Evolutionary conservation across 2,888 invertebrate genomes (phyloP).

Genomic region (Pinctada fucata): DNA sequence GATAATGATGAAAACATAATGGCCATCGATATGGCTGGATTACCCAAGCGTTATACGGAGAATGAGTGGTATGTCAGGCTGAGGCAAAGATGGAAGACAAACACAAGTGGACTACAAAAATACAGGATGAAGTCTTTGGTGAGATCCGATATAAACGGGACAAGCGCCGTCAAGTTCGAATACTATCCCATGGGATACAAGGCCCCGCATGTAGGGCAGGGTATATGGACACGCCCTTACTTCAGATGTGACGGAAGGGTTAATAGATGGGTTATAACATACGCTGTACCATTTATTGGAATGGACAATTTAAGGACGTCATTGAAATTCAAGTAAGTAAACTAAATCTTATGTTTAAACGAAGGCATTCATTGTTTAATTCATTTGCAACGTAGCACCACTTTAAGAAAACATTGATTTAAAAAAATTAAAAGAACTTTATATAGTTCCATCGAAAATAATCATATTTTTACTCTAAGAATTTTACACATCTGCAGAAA

Average conservation of each 20-base stretch:
- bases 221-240: slow-evolving; percentile 94
- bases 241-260: slow-evolving; percentile 94
- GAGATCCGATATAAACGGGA: slow-evolving; percentile 78
- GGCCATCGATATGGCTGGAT: slow-evolving; percentile 58
- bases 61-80: slow-evolving; percentile 89
- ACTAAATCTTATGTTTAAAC: too few relatives aligned
- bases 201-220: slow-evolving; percentile 88
- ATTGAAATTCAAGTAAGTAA: slow-evolving; percentile 64
- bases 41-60: slow-evolving; percentile 84
- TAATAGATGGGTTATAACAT: slow-evolving; percentile 95
- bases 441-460: too few relatives aligned
- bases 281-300: slow-evolving; percentile 96
- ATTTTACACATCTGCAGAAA: too few relatives aligned
- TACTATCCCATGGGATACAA: slow-evolving; percentile 81
- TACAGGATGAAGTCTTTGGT: slow-evolving; percentile 88
- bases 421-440: too few relatives aligned
- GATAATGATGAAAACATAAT: slow-evolving; percentile 19
- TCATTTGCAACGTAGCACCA: too few relatives aligned
- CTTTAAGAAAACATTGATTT: too few relatives aligned
- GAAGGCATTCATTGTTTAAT: too few relatives aligned
- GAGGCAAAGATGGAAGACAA: slow-evolving; percentile 93
- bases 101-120: slow-evolving; percentile 86
- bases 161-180: slow-evolving; percentile 37
- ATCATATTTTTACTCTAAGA: too few relatives aligned
- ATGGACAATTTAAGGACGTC: slow-evolving; percentile 56